Base-by-base conservation (phyloP, 2,888 invertebrate genomes). In the Hedya salicella region DNA sequence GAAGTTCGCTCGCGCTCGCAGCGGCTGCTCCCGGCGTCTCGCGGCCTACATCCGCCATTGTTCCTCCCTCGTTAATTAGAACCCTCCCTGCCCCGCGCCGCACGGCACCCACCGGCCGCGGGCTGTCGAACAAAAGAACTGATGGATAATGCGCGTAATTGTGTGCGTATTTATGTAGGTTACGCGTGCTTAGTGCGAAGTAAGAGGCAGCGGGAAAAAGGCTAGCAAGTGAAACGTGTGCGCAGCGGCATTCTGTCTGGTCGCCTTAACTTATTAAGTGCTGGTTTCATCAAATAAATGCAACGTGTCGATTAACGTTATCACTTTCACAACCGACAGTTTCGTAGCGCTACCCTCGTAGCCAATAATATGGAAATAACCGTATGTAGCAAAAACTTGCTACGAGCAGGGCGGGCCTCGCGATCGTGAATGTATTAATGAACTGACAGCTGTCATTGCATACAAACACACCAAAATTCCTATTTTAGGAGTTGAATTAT, bases 121-220 rank as follows among this genome's bases (percentile, higher is more conserved):
- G 17, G 21, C 25, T 16, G 50, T 44, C 17, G 36, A 65, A 65
- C 65, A 65, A 65, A 60, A 65, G 52, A 59, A 50, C 52, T 65
- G 60, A 65, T 65, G 65, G 65, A 65, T 65, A 59, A 65, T 53
- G 44, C 60, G 36, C 64, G 65, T 59, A 49, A 64, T 64, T 36
- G 39, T 50, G 53, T 13, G 65, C 39, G 56, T 48, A 49, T 56
- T 56, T 40, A 49, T 50, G 52, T 50, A 19, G 19, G 19, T 60
- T 36, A 36, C 36, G 52, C 65, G 64, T 52, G 50, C 52, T 48
- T 46, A 16, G 32, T 25, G 25, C 25, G 25, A 25, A 25, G 25
- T 5, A 32, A 25, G 25, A 36, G 9, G 36, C 36, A 2, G 11
- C 8, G 6, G 3, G 36, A 36, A 36, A 36, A 8, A 36, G 36